phyloP scores from a whole-genome alignment of 2,888 invertebrate genomes.

The Synanthedon myopaeformis region DNA sequence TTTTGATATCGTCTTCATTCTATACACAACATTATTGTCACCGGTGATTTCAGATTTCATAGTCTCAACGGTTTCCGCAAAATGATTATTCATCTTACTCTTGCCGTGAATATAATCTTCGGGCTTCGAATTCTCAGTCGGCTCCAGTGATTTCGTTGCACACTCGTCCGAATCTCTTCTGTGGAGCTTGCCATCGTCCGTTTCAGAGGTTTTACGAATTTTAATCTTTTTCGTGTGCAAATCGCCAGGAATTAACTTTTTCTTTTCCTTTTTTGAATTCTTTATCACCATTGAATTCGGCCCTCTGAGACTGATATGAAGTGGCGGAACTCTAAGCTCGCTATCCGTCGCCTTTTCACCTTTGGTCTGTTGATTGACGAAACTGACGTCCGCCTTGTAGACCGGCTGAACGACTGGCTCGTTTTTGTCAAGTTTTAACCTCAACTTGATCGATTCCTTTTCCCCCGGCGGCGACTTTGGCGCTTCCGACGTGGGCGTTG shows the following conservation, averaged over 20 bases:
- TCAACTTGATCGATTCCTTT: constrained; percentile 83
- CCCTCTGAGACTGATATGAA: constrained; percentile 88
- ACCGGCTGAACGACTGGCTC: constrained; percentile 82
- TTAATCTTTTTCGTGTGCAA: constrained; percentile 69
- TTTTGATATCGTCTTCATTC: constrained; percentile 63
- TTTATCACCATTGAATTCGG: constrained; percentile 88
- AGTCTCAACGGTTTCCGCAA: constrained; percentile 31
- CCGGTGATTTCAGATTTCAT: constrained; percentile 53
- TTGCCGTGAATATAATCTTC: constrained; percentile 54
- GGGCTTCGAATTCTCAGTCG: constrained; percentile 46
- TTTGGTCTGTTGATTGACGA: constrained; percentile 69
- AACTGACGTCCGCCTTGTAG: constrained; percentile 85
- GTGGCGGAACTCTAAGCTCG: constrained; percentile 86
- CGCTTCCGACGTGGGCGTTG: constrained; percentile 23
- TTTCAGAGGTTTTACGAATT: constrained; percentile 49
- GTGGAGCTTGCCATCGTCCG: constrained; percentile 45
- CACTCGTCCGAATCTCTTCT: constrained; percentile 43
- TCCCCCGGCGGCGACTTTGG: constrained; percentile 51
- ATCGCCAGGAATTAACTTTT: constrained; percentile 62
- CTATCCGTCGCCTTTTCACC: constrained; percentile 66
- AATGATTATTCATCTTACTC: constrained; percentile 54
- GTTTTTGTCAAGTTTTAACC: constrained; percentile 85
- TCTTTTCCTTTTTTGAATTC: constrained; percentile 78
- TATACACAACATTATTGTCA: constrained; percentile 53
- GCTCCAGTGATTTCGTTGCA: constrained; percentile 39